A percentile compares a stretch with the other conserved stretches of the same genome.
These are phyloP conservation scores for Neotoxoptera formosana DNA, from an alignment of 1,140 invertebrate genomes.

Conservation along the genomic window DNA sequence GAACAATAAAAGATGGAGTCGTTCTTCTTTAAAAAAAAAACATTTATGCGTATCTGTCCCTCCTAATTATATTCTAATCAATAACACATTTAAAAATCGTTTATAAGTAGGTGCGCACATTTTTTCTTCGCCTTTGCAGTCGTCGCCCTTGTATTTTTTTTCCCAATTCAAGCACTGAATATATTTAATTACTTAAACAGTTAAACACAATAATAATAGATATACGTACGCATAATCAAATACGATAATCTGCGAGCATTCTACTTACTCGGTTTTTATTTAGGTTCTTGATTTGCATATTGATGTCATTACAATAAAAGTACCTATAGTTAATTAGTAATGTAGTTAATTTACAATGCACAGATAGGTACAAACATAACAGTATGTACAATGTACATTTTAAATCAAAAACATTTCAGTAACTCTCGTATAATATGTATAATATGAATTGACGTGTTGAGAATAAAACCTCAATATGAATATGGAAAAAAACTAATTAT, in stretches of 20 bases:
- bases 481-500: constrained; percentile 5
- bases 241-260: background rate
- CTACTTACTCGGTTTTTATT: background rate
- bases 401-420: background rate
- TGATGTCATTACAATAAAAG: background rate
- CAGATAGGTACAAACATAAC: background rate
- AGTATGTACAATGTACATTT: background rate
- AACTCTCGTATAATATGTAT: background rate
- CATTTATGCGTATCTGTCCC: no score
- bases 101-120: no score
- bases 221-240: no score
- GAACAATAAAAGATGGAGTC: no score
- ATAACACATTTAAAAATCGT: no score
- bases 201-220: background rate
- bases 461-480: background rate
- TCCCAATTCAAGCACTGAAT: no score
- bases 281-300: background rate
- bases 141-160: no score
- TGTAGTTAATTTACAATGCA: background rate
- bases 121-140: no score
- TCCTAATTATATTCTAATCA: no score
- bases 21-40: no score
- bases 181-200: background rate
- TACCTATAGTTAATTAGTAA: background rate
- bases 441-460: background rate